Evolutionary conservation across 2,888 invertebrate genomes (phyloP), one percentile per base, ranked within the genome.

Genomic region (Leistus spinibarbis): DNA sequence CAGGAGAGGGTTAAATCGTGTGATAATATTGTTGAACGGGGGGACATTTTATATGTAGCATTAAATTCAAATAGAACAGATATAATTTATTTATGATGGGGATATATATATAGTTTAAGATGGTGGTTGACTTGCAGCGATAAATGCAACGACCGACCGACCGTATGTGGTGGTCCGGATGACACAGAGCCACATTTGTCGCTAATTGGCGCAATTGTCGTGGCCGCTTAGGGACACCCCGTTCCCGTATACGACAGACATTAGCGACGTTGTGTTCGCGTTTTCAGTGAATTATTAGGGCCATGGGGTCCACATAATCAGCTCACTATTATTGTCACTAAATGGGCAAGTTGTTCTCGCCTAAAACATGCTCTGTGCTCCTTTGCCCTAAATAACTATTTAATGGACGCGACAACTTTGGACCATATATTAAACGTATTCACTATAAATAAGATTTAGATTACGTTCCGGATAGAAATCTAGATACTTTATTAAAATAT

Each of bases 161-260:
- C 16, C 16, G 54, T 54, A 17, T 54, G 17, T 53, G 17, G 13
- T 54, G 13, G 17, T 54, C 10, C 16, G 17, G 60, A 60, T 19
- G 23, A 3, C 3, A 10, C 20, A 10, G 64, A 16, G 23, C 24
- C 40, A 82, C 82, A 83, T 83, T 83, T 83, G 83, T 82, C 81
- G 79, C 82, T 83, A 83, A 84, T 84, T 84, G 83, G 83, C 81
- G 82, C 84, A 83, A 83, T 83, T 84, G 84, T 83, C 83, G 82
- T 40, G 40, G 76, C 80, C 81, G 80, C 79, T 74, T 74, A 74
- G 73, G 62, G 73, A 27, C n/a, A n/a, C n/a, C n/a, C 23, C 57
- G 60, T 68, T 73, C 73, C 78, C 79, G 77, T 71, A 79, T n/a
- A n/a, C n/a, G n/a, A n/a, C n/a, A 79, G 81, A 81, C 83, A 83